These are phyloP conservation scores for Parthenolecanium corni DNA, from an alignment of 2,888 invertebrate genomes.

Conservation along the genomic window DNA sequence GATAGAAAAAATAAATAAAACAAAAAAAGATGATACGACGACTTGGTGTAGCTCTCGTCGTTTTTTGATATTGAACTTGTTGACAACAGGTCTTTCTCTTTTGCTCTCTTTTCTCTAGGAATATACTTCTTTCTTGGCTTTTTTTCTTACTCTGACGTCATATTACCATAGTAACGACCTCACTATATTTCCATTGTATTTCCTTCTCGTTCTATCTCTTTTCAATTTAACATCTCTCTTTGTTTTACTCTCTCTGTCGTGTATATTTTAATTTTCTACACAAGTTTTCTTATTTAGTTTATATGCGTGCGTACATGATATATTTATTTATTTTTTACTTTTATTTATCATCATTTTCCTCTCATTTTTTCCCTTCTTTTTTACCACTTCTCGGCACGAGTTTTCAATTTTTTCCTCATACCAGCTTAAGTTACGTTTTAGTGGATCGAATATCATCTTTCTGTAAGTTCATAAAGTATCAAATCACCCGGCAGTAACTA, in stretches of 20 bases:
- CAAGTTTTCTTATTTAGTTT: background rate
- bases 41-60: background rate
- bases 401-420: background rate
- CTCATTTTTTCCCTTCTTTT: background rate
- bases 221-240: too few species aligned
- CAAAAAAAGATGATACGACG: too few species aligned
- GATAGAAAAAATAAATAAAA: too few species aligned
- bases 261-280: conserved; percentile 18
- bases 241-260: background rate
- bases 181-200: conserved; percentile 6
- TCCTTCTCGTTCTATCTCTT: too few species aligned
- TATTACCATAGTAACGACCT: conserved; percentile 27
- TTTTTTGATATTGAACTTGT: conserved; percentile 16
- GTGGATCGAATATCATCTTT: too few species aligned
- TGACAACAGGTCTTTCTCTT: conserved; percentile 16
- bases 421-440: too few species aligned
- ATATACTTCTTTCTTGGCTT: background rate
- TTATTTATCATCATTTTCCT: conserved; percentile 10
- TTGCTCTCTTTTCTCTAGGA: background rate
- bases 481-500: too few species aligned
- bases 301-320: background rate
- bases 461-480: too few species aligned
- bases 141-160: conserved; percentile 20
- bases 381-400: background rate
- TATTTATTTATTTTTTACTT: background rate